Base-by-base conservation (phyloP, 2,888 invertebrate genomes). In the Drosophila neonasuta region DNA sequence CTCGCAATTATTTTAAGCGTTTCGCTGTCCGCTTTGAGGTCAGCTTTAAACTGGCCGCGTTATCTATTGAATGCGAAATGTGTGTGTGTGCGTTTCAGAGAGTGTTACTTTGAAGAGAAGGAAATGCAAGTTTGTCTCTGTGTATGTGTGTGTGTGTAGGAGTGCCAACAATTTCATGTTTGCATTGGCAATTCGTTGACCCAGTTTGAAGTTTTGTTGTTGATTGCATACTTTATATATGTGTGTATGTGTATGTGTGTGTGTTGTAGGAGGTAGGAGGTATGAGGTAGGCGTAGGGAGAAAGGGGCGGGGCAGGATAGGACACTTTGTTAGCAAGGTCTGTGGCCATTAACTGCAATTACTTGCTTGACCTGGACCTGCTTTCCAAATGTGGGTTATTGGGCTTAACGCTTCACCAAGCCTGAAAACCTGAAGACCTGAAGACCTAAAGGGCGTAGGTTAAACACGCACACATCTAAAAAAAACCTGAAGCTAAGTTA, bases 121-220 rank as follows among this genome's bases (percentile, higher is more conserved):
- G 10, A 10, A 10, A 10, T 46, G 17, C 8, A 41, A 24, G 24
- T 24, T 24, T 24, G 24, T 24, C 24, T 24, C 32, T 39, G 4
- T 30, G 55, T 41, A 29, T 8, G 55, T 36, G 57, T 29, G 42
- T 60, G 52, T 30, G 41, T 15, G 17, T 42, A 34, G 34, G 45
- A 54, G 29, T 39, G 55, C 62, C 68, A 68, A 68, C 74, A 72
- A 73, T 73, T 68, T 62, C 57, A 72, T 83, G 81, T 79, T 79
- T 79, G 86, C 67, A 75, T 78, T 86, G 79, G 63, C 75, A 86
- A 80, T 86, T 73, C 75, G 68, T 80, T 83, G 84, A 79, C 86
- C 86, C 68, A 86, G 80, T 80, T 80, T 67, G 55, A 58, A 77
- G 69, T 51, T 44, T 59, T 34, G 66, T 72, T 84, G 74, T 68